Evolutionary conservation across 1,140 invertebrate species (phyloP).

Genomic region (Sycobia sp.): DNA sequence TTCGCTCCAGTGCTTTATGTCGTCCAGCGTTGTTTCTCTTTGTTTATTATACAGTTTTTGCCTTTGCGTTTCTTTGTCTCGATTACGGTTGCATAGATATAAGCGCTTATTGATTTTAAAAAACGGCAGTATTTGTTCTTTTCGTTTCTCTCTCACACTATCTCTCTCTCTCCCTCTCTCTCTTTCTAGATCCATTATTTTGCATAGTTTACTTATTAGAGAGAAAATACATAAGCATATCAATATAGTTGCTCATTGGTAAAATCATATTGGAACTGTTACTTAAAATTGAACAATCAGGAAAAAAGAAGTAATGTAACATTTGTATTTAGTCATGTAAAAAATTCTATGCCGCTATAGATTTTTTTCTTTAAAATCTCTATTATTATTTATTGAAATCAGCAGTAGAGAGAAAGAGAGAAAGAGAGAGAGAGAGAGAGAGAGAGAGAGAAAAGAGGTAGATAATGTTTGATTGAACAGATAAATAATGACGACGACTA

Average conservation of each 20-base stretch:
- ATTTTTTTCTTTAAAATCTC: too few relatives aligned
- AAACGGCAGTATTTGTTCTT: background rate
- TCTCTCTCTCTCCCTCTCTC: conserved; percentile 14
- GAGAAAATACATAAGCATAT: too few relatives aligned
- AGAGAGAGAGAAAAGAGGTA: conserved; percentile 18
- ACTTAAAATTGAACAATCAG: too few relatives aligned
- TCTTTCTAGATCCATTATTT: too few relatives aligned
- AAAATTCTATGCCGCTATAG: too few relatives aligned
- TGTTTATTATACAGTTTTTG: conserved; percentile 13
- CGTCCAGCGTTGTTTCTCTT: conserved; percentile 23
- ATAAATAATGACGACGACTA: background rate
- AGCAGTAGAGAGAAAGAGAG: background rate
- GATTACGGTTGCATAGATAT: conserved; percentile 6
- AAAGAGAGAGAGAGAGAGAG: conserved; percentile 5
- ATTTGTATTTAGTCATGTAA: too few relatives aligned
- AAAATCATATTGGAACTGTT: too few relatives aligned
- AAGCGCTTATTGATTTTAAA: conserved; percentile 17
- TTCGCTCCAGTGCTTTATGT: conserved; percentile 33
- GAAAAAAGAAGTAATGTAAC: too few relatives aligned
- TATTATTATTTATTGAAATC: background rate
- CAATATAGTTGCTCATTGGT: too few relatives aligned
- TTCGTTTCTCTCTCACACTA: background rate
- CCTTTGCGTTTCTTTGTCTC: conserved; percentile 2
- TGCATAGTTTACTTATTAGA: too few relatives aligned
- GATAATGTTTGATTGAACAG: conserved; percentile 4